Conservation (phyloP, 2,113 vertebrate species). For the Ptyas mucosa region DNA sequence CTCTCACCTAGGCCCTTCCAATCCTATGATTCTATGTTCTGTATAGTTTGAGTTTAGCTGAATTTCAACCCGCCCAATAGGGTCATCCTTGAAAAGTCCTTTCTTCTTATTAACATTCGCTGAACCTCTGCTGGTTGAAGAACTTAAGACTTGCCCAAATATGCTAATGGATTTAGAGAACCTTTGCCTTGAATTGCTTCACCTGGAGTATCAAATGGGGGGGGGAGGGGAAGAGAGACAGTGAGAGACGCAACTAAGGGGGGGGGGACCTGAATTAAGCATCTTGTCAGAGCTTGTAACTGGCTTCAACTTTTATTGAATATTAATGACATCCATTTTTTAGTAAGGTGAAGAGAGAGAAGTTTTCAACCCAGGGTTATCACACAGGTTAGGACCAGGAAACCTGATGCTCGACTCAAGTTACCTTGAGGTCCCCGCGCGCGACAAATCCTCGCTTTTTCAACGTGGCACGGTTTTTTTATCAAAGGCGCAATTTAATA, state of each 20-base stretch:
- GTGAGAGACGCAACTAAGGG: background rate
- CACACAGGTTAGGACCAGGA: slow-evolving; percentile 50
- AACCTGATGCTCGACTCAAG: slow-evolving; percentile 40
- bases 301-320: slow-evolving; percentile 57
- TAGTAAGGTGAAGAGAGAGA: slow-evolving; percentile 51
- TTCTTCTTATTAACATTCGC: background rate
- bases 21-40: background rate
- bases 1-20: too few species aligned
- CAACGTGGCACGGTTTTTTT: slow-evolving; percentile 57
- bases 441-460: slow-evolving; percentile 61
- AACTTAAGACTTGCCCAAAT: background rate
- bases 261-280: slow-evolving; percentile 58
- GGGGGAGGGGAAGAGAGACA: background rate
- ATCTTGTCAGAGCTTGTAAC: slow-evolving; percentile 55
- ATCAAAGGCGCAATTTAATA: slow-evolving; percentile 79
- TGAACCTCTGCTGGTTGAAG: too few species aligned
- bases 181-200: slow-evolving; percentile 40
- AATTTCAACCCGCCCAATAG: background rate
- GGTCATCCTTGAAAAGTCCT: background rate
- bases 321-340: slow-evolving; percentile 61
- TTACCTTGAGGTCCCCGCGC: slow-evolving; percentile 48
- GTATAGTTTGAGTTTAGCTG: background rate
- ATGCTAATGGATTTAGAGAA: background rate
- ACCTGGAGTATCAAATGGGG: background rate
- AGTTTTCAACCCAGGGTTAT: slow-evolving; percentile 45